Evolutionary conservation across 92 coral and sea anemone species (phyloP), one percentile per base, ranked within the genome.

Genomic region (Porites cylindrica): DNA sequence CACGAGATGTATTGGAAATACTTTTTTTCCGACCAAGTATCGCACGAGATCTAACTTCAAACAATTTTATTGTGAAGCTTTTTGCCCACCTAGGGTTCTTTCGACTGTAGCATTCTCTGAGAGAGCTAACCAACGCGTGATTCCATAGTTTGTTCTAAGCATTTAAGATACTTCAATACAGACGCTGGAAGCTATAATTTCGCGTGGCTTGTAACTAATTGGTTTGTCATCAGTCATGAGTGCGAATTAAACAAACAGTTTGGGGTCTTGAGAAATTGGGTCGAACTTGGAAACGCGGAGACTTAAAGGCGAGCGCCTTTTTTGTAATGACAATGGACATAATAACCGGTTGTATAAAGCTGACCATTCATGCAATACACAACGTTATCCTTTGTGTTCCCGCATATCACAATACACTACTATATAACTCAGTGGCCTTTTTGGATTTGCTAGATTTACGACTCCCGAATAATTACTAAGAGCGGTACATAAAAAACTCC

Each of bases 361-460:
- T 51, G 51, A 43, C 29, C 71, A 52, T 32, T 21, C 78, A 59
- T 72, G 60, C 70, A 71, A 20, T 54, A 21, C 51, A 52, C 11
- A 83, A 83, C 51, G 72, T 83, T 66, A 43, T n/a, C 51, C 73
- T 83, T 73, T 61, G 70, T 24, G 64, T 73, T 8, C 50, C 72
- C 70, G 51, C 70, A 17, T 63, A n/a, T 60, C 18, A 20, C 58
- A 13, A 83, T 71, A 54, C 26, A 52, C 47, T 38, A 38, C 47
- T 38, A 38, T 38, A 38, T 38, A 2, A 38, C 47, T 38, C 47
- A 53, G 43, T 43, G 63, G 24, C 56, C 8, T 1, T 81, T 70
- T 8, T n/a, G 7, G 8, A 68, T 29, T 60, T 43, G 66, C 1
- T 19, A 38, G 38, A 24, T 32, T 71, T 68, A 13, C 77, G 10